phyloP scores from a whole-genome alignment of 2,888 invertebrate genomes.

The Hypselothyrea guttata region DNA sequence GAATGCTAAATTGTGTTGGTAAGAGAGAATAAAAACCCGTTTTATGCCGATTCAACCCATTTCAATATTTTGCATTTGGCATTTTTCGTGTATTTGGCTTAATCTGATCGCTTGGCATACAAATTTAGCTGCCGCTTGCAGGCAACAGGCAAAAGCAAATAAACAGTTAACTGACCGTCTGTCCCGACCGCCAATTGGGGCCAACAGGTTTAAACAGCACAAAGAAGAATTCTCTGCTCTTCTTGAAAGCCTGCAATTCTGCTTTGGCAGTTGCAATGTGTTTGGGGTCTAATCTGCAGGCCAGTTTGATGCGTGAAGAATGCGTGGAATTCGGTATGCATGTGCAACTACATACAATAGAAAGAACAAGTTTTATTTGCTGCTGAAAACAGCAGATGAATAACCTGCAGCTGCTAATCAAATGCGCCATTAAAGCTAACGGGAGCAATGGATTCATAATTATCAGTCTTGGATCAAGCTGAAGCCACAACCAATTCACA shows the following conservation, averaged over 20 bases:
- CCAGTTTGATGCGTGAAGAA: slow-evolving; percentile 27
- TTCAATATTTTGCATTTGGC: slow-evolving; percentile 63
- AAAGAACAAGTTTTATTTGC: slow-evolving; percentile 15
- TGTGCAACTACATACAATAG: not conserved
- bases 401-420: slow-evolving; percentile 11
- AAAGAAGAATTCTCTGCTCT: slow-evolving; percentile 36
- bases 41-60: slow-evolving; percentile 40
- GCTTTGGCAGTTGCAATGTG: slow-evolving; percentile 18
- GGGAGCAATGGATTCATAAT: slow-evolving; percentile 23
- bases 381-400: slow-evolving; percentile 9
- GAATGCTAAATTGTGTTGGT: slow-evolving; percentile 17
- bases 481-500: slow-evolving; percentile 43
- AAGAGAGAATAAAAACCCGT: slow-evolving; percentile 41
- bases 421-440: slow-evolving; percentile 35
- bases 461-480: slow-evolving; percentile 32
- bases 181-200: slow-evolving; percentile 50
- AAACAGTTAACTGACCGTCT: slow-evolving; percentile 71
- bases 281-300: slow-evolving; percentile 31
- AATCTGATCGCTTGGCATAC: slow-evolving; percentile 57
- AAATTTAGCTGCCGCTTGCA: slow-evolving; percentile 50
- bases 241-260: slow-evolving; percentile 23
- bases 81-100: slow-evolving; percentile 35
- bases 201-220: slow-evolving; percentile 62
- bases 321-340: slow-evolving; percentile 31
- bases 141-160: no score